phyloP scores from a whole-genome alignment of 2,797 vertebrate species.

The Dendrocincla fuliginosa region DNA sequence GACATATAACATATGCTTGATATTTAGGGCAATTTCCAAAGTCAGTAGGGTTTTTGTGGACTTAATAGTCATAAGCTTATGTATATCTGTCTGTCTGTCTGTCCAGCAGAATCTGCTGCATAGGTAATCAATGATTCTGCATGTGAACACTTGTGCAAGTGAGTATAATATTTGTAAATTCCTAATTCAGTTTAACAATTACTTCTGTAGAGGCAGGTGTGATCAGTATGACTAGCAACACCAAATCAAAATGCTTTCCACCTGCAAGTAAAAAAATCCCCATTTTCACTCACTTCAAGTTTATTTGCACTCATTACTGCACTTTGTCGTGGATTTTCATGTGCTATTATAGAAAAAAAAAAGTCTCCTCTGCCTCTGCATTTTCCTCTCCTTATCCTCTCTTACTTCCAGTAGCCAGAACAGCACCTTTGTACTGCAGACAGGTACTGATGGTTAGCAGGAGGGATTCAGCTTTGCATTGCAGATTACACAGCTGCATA shows the following conservation, averaged over 20 bases:
- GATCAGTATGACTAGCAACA: background rate
- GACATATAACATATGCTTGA: background rate
- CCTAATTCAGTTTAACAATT: background rate
- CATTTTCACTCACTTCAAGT: background rate
- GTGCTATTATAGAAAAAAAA: background rate
- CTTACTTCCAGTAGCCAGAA: conserved; percentile 27
- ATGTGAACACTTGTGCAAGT: background rate
- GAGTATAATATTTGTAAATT: background rate
- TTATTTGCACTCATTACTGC: background rate
- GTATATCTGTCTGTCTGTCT: background rate
- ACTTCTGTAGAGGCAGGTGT: background rate
- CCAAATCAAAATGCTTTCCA: background rate
- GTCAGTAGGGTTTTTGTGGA: background rate
- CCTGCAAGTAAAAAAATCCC: background rate
- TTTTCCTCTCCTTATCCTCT: background rate
- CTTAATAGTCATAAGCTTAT: background rate
- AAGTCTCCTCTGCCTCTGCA: background rate
- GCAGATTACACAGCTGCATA: conserved; percentile 23
- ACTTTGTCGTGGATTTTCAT: background rate
- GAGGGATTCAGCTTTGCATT: background rate
- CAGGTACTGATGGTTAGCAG: background rate
- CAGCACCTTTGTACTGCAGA: conserved; percentile 13
- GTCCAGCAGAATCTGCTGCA: background rate
- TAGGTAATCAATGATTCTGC: background rate
- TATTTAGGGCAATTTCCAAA: conserved; percentile 21